phyloP scores from a whole-genome alignment of 2,888 invertebrate species.

The Teleogryllus oceanicus region DNA sequence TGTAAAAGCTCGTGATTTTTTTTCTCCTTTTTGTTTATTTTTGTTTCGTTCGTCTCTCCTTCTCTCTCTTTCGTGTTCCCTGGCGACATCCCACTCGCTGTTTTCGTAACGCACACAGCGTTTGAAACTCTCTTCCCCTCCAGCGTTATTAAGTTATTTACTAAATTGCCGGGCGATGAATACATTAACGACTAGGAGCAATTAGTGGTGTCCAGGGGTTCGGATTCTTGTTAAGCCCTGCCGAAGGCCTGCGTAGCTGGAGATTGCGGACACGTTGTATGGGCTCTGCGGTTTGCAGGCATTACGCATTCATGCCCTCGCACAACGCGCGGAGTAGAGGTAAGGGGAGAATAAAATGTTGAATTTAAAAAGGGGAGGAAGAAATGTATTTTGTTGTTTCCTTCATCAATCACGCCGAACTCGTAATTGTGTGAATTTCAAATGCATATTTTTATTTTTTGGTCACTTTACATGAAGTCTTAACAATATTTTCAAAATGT shows the following conservation, averaged over 20 bases:
- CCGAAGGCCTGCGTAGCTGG: background rate
- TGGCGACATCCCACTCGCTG: background rate
- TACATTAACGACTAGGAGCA: background rate
- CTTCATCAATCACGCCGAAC: too few species aligned
- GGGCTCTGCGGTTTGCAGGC: background rate
- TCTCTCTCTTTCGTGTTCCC: background rate
- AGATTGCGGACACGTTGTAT: background rate
- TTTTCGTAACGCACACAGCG: background rate
- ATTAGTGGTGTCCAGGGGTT: background rate
- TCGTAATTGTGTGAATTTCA: too few species aligned
- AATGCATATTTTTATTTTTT: too few species aligned
- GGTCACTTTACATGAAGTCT: too few species aligned
- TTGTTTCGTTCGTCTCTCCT: background rate
- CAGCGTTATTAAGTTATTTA: conserved; percentile 18
- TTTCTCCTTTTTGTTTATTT: background rate
- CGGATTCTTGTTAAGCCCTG: background rate
- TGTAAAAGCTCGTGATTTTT: conserved; percentile 6
- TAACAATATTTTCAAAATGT: too few species aligned
- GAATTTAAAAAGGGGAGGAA: too few species aligned
- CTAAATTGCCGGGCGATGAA: conserved; percentile 10
- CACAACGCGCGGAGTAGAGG: too few species aligned
- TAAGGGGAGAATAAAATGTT: too few species aligned
- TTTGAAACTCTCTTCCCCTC: background rate
- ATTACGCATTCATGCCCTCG: background rate
- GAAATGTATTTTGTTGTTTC: too few species aligned